These are phyloP conservation scores for Hemicordylus capensis DNA, from an alignment of 2,113 vertebrate species.

Conservation along the genomic window DNA sequence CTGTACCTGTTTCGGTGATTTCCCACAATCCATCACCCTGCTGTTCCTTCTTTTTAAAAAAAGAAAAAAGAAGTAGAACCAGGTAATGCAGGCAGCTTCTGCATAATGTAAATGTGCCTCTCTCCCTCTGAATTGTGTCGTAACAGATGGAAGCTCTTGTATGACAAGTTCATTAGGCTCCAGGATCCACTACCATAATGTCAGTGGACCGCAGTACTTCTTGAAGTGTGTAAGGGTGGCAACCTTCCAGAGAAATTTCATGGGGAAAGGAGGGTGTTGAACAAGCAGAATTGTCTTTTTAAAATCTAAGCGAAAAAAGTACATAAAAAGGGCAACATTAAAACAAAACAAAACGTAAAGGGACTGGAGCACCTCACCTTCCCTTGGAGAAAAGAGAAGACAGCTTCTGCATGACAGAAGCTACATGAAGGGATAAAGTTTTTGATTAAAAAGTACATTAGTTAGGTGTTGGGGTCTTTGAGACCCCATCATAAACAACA, in stretches of 20 bases:
- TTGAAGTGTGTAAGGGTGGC: not conserved
- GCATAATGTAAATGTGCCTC: not conserved
- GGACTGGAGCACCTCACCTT: too few species aligned
- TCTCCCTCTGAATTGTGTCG: not conserved
- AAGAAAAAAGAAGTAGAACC: slow-evolving; percentile 7
- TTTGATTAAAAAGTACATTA: too few species aligned
- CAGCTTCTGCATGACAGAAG: too few species aligned
- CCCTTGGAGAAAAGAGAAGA: too few species aligned
- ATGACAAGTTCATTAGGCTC: slow-evolving; percentile 55
- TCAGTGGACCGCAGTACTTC: not conserved
- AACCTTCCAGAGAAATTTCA: slow-evolving; percentile 9
- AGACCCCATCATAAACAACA: too few species aligned
- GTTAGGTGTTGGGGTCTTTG: too few species aligned
- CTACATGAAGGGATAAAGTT: too few species aligned
- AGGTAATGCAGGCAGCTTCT: slow-evolving; percentile 13
- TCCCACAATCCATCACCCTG: slow-evolving; percentile 34
- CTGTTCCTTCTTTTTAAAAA: slow-evolving; percentile 16
- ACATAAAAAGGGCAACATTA: not conserved
- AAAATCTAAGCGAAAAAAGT: slow-evolving; percentile 9
- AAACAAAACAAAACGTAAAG: too few species aligned
- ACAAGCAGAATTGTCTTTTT: not conserved
- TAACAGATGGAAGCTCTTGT: slow-evolving; percentile 11
- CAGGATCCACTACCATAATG: not conserved
- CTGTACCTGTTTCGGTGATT: not conserved
- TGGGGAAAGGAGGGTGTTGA: slow-evolving; percentile 19